Evolutionary conservation across 2,888 invertebrate genomes (phyloP), one percentile per base, ranked within the genome.

Genomic region (Seira ritae): DNA sequence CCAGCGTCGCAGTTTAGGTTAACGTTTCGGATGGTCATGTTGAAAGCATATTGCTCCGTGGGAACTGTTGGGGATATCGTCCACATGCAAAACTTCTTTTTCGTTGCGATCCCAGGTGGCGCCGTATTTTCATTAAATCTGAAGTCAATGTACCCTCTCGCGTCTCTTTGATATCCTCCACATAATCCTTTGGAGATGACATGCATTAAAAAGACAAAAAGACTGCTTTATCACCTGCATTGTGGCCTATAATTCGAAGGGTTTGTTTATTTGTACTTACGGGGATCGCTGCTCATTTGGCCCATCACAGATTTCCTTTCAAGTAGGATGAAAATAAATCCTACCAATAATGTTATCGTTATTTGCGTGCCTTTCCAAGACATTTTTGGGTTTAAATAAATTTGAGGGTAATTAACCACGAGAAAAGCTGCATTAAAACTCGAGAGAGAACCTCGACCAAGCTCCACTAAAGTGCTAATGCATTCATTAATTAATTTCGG

Each of bases 11-110:
- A 81, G 37, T 75, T 8, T 17, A 81, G 22, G 17, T 81, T 75
- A 2, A 75, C 81, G 65, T 81, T 81, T 22, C 81, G 22, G n/a
- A 81, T 75, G 17, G 81, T 81, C 37, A 75, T 66, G 55, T 81
- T 70, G 66, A 24, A 81, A 17, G 31, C 55, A 19, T 1, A 50
- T 0, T 37, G 55, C 22, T 81, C 65, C 0, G 50, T 12, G 6
- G 81, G 81, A 2, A 71, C 66, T 1, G 70, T 69, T 0, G 84
- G 84, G 12, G 75, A 73, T 4, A 86, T 79, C 12, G 84, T 84
- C 86, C 86, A 86, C 37, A 82, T 62, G 65, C 86, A 86, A 55
- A 80, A 50, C 17, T 81, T 68, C 6, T 77, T 62, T 20, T 31
- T 12, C 17, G 37, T 67, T 0, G 77, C 69, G 8, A 65, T 60